These are phyloP conservation scores for Gymnothorax reevesii DNA, from an alignment of 2,797 vertebrate species.

Conservation along the genomic window DNA sequence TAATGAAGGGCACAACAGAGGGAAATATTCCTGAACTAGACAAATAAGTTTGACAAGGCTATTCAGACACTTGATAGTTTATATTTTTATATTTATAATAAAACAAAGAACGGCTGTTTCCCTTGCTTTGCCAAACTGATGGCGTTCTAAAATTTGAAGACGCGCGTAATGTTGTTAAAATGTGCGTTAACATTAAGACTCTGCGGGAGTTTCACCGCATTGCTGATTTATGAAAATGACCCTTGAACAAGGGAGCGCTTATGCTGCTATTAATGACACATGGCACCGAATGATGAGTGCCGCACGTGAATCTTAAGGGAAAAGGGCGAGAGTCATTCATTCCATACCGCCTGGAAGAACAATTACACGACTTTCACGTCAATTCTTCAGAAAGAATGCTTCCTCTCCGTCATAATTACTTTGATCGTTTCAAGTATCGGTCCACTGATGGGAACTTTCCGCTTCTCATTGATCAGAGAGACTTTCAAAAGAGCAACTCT, in stretches of 20 bases:
- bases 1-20: neutral
- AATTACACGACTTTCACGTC: neutral
- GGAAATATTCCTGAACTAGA: neutral
- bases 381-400: neutral
- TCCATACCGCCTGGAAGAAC: neutral
- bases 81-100: neutral
- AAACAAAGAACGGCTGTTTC: neutral
- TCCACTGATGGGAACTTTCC: too few relatives aligned
- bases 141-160: neutral
- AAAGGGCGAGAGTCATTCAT: conserved; percentile 8
- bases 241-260: neutral
- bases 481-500: neutral
- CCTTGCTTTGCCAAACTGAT: neutral
- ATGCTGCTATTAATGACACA: neutral
- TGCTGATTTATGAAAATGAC: neutral
- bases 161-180: neutral
- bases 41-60: neutral
- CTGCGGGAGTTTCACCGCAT: neutral
- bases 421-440: neutral
- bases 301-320: neutral
- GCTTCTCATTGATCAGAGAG: neutral
- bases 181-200: conserved; percentile 21
- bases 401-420: neutral
- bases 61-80: neutral
- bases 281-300: neutral